A percentile compares a stretch with the other conserved stretches of the same genome.
Evolutionary conservation across 2,797 vertebrate genomes (phyloP).

Genomic region (Epinephelus awoara): DNA sequence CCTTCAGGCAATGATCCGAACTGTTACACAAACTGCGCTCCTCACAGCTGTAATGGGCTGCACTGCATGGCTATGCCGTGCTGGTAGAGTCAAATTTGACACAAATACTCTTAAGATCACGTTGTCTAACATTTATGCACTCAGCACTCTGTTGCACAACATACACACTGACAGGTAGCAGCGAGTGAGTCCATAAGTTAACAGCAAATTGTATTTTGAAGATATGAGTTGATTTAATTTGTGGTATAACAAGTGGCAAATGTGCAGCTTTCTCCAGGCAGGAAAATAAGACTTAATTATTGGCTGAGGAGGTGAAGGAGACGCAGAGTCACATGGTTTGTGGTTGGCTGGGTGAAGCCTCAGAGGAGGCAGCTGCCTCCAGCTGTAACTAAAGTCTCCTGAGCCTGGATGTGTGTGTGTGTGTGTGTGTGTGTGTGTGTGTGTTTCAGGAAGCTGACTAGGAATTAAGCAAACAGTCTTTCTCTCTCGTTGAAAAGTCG

Average conservation of each 20-base stretch:
- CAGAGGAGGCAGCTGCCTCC: constrained; percentile 41
- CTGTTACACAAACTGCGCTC: background rate
- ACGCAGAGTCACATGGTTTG: constrained; percentile 53
- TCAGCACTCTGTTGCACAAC: background rate
- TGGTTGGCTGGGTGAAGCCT: constrained; percentile 51
- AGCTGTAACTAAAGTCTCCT: constrained; percentile 26
- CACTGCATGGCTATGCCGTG: background rate
- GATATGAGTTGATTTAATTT: constrained; percentile 1
- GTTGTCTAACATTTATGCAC: background rate
- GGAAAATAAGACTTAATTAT: constrained; percentile 41
- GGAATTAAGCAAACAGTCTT: too few species aligned
- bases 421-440: constrained; percentile 4
- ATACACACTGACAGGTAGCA: background rate
- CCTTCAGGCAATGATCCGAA: background rate
- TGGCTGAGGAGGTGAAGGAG: constrained; percentile 40
- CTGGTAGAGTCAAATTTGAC: background rate
- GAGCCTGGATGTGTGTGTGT: background rate
- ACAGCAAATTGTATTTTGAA: background rate
- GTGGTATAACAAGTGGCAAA: constrained; percentile 28
- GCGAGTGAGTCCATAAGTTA: background rate
- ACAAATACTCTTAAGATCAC: background rate
- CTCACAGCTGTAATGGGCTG: background rate
- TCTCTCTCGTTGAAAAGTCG: too few species aligned
- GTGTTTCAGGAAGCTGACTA: background rate
- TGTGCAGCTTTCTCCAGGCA: constrained; percentile 27